Conservation (phyloP, 2,797 vertebrate genomes). For the Xiphorhynchus erythropygius region DNA sequence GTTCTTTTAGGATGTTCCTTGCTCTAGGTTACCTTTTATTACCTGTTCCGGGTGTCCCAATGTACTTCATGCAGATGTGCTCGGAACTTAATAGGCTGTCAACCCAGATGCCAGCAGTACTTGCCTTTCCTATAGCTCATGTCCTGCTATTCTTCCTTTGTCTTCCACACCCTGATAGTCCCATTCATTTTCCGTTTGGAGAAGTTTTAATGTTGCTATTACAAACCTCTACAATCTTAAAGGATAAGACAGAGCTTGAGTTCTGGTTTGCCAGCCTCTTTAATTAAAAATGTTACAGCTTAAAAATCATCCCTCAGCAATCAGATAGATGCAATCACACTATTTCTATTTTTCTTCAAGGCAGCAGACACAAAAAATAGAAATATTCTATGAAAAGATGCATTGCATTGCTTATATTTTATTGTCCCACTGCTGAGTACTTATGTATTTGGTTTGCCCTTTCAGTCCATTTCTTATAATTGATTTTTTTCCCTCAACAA, state of each 20-base stretch:
- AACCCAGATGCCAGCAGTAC: not conserved
- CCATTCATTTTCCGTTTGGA: not conserved
- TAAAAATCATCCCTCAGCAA: not conserved
- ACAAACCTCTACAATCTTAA: not conserved
- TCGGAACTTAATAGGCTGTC: not conserved
- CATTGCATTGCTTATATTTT: not conserved
- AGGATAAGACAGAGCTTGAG: not conserved
- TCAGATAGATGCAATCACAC: not conserved
- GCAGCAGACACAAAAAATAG: not conserved
- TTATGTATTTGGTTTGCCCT: conserved; percentile 28
- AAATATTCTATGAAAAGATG: not conserved
- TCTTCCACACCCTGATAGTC: not conserved
- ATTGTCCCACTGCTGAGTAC: not conserved
- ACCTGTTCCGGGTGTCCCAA: not conserved
- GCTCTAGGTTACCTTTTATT: not conserved
- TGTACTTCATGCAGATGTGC: not conserved
- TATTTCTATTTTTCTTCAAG: not conserved
- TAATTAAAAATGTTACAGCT: not conserved
- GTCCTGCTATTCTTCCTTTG: not conserved
- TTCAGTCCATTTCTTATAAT: not conserved
- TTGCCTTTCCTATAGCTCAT: not conserved
- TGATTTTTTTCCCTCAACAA: not conserved
- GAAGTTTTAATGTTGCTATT: not conserved
- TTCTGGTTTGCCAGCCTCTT: not conserved
- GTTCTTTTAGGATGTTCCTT: not conserved